Evolutionary conservation across 92 coral and sea anemone species (phyloP).

Genomic region (Porites divaricata): DNA sequence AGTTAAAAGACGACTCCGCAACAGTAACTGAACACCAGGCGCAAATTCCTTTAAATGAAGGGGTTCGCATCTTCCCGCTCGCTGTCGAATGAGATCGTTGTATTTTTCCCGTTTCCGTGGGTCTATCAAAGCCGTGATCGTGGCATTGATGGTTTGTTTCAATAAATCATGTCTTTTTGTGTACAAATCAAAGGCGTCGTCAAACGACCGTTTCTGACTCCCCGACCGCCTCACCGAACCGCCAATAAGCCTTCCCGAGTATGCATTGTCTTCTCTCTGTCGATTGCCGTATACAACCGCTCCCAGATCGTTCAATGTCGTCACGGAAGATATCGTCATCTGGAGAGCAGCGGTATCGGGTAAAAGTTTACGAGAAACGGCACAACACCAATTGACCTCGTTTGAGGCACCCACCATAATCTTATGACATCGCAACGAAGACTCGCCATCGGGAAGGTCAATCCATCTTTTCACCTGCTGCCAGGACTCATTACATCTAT

Average conservation of each 20-base stretch:
- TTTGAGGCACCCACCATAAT: neutral
- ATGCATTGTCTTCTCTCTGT: neutral
- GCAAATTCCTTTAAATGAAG: no score
- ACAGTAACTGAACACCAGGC: no score
- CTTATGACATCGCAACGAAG: neutral
- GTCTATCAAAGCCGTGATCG: no score
- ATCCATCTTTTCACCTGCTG: neutral
- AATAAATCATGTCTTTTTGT: neutral
- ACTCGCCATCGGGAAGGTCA: neutral
- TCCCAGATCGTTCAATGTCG: neutral
- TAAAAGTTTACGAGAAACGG: constrained; percentile 3
- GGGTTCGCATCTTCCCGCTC: no score
- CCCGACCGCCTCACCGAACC: neutral
- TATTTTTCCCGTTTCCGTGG: no score
- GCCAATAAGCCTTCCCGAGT: neutral
- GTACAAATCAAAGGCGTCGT: neutral
- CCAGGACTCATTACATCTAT: constrained; percentile 2
- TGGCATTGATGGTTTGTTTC: neutral
- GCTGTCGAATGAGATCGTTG: no score
- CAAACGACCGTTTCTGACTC: neutral
- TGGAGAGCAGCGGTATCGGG: neutral
- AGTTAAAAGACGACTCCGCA: no score
- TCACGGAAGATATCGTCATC: neutral
- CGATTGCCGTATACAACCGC: neutral
- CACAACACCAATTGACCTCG: constrained; percentile 14